Base-by-base conservation (phyloP, 2,888 invertebrate species). In the Euproctis similis region DNA sequence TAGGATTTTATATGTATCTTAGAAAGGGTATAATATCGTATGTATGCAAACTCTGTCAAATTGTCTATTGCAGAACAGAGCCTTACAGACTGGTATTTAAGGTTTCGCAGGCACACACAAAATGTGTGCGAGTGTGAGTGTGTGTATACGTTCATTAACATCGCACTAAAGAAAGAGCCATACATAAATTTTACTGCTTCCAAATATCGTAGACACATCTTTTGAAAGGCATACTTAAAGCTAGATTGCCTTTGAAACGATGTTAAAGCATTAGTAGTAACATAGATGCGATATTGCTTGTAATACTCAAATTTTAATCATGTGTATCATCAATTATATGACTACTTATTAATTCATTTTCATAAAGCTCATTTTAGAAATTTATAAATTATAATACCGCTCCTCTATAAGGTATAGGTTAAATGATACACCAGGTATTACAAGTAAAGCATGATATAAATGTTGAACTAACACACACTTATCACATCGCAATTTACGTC, bases 401-500 rank as follows among this genome's bases (percentile, higher is more conserved):
- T n/a, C n/a, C n/a, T n/a, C n/a, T n/a, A n/a, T n/a, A n/a, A n/a
- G n/a, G n/a, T n/a, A n/a, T n/a, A n/a, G n/a, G n/a, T n/a, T n/a
- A n/a, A 39, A 53, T 39, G 46, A 31, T 46, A 42, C 32, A 44
- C 27, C 9, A 19, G 45, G 53, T 52, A 48, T 54, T 52, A 52
- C 55, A 42, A 21, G 55, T 62, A 56, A 64, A 58, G 66, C 66
- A 69, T 69, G 65, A 41, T 28, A 48, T 54, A 38, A 46, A 55
- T 59, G 58, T 64, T 60, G 70, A 69, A 81, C 82, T 82, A 82
- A 84, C 82, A 84, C 81, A 74, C 75, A 78, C 78, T 67, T 31
- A 53, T 67, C 71, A 76, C 77, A 70, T 42, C 44, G 45, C 54
- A 52, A 55, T 42, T 45, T 53, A 53, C 47, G 48, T 46, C 50